phyloP scores from a whole-genome alignment of 1,140 invertebrate species.

The Melitaea cinxia region DNA sequence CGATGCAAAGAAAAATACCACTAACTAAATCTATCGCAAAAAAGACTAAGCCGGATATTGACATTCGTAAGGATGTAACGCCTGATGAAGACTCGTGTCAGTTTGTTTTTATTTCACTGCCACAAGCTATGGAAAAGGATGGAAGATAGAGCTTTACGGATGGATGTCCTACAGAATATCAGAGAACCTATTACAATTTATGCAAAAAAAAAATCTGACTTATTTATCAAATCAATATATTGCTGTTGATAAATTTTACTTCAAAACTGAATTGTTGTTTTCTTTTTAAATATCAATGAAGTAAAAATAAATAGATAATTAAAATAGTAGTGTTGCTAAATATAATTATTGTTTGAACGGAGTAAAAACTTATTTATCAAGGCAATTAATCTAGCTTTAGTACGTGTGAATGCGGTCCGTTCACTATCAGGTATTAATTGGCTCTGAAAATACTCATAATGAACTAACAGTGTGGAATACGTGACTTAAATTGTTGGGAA shows the following conservation, averaged over 20 bases:
- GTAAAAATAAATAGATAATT: too few species aligned
- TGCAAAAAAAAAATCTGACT: too few species aligned
- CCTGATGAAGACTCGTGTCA: too few species aligned
- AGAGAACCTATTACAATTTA: too few species aligned
- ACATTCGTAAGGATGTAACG: too few species aligned
- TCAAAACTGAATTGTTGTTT: background rate
- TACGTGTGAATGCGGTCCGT: conserved; percentile 8
- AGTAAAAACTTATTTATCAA: conserved; percentile 9
- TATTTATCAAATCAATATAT: too few species aligned
- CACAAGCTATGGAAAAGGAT: conserved; percentile 38
- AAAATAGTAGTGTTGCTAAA: background rate
- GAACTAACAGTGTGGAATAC: conserved; percentile 14
- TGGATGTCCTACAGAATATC: too few species aligned
- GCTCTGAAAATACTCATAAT: conserved; percentile 12
- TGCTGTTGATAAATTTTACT: too few species aligned
- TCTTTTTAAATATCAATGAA: too few species aligned
- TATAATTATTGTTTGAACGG: background rate
- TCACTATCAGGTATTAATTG: conserved; percentile 13
- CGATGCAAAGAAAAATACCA: conserved; percentile 50
- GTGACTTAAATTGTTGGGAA: conserved; percentile 8
- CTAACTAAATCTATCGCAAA: conserved; percentile 6
- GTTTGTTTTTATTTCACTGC: too few species aligned
- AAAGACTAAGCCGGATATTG: background rate
- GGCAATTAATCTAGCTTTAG: conserved; percentile 12
- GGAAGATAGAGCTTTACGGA: too few species aligned